A percentile compares a stretch with the other conserved stretches of the same genome.
Conservation (phyloP, 53 echinoderm and acorn worm species). For the Apostichopus leukothele region DNA sequence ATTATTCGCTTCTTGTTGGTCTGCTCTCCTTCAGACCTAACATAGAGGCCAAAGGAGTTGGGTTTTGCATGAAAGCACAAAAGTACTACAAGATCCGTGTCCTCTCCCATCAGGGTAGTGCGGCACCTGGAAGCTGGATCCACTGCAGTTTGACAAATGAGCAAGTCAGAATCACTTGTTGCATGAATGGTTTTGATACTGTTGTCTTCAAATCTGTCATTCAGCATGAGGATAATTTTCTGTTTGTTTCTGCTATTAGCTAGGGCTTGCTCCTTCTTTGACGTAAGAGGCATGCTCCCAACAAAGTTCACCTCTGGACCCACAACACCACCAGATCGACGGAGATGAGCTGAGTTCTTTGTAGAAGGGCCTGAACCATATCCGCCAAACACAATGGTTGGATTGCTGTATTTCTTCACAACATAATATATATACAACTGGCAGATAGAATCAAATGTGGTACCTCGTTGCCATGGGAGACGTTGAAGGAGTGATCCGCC, state of each 20-base stretch:
- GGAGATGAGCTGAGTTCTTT: slow-evolving; percentile 11
- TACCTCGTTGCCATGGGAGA: slow-evolving; percentile 59
- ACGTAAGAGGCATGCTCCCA: background rate
- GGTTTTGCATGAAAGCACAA: slow-evolving; percentile 28
- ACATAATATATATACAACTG: slow-evolving; percentile 60
- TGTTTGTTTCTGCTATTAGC: slow-evolving; percentile 44
- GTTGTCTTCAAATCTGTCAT: slow-evolving; percentile 14
- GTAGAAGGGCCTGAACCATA: slow-evolving; percentile 53
- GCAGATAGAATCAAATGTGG: slow-evolving; percentile 61
- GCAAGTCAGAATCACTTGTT: no score
- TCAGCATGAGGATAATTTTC: slow-evolving; percentile 10
- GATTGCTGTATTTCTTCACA: slow-evolving; percentile 43
- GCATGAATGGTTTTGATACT: no score
- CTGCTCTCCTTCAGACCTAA: background rate
- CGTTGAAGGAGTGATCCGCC: slow-evolving; percentile 72
- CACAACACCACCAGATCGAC: slow-evolving; percentile 4
- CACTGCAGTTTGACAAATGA: no score
- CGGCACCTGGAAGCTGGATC: no score
- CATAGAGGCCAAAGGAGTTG: background rate
- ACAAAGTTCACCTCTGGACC: slow-evolving; percentile 40
- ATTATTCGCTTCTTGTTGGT: background rate
- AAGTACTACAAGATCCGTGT: slow-evolving; percentile 46
- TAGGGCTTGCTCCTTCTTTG: slow-evolving; percentile 44
- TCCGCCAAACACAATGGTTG: slow-evolving; percentile 65
- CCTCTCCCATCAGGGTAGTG: slow-evolving; percentile 32